Evolutionary conservation across 2,797 vertebrate species (phyloP).

Genomic region (Muraenolepis orangiensis): DNA sequence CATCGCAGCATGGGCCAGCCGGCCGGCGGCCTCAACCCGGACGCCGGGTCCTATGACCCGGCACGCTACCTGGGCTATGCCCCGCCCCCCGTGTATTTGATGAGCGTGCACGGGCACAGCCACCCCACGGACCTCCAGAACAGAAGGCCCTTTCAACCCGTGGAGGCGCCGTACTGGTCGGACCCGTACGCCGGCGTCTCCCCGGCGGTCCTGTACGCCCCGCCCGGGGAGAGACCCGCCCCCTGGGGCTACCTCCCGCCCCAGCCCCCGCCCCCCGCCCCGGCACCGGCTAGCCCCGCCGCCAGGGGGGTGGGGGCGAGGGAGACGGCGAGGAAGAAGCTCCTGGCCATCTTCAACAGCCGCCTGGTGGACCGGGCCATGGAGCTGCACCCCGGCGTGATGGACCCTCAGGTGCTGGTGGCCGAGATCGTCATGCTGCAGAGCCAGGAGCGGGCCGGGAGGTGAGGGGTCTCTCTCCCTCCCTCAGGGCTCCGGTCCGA

Average conservation of each 20-base stretch:
- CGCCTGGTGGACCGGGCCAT: conserved; percentile 70
- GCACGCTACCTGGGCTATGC: conserved; percentile 39
- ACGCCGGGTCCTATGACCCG: conserved; percentile 18
- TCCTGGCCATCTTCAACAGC: conserved; percentile 70
- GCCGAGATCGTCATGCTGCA: conserved; percentile 70
- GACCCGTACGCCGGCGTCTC: conserved; percentile 37
- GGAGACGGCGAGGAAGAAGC: conserved; percentile 66
- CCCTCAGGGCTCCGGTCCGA: not conserved
- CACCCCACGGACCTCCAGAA: conserved; percentile 43
- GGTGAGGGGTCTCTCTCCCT: too few relatives aligned
- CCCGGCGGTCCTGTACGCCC: not conserved
- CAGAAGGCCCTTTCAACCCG: conserved; percentile 22
- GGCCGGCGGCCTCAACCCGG: conserved; percentile 17
- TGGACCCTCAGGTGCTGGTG: conserved; percentile 69
- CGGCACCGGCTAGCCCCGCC: not conserved
- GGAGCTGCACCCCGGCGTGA: conserved; percentile 63
- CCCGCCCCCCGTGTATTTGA: conserved; percentile 22
- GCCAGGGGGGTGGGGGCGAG: conserved; percentile 45
- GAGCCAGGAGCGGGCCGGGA: conserved; percentile 53
- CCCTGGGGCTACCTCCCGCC: conserved; percentile 37
- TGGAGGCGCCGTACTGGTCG: conserved; percentile 53
- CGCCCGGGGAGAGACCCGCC: not conserved
- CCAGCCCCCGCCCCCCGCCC: too few relatives aligned
- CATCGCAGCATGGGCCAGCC: conserved; percentile 32
- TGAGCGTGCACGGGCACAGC: conserved; percentile 35